Base-by-base conservation (phyloP, 2,113 vertebrate species). In the Axis porcinus region DNA sequence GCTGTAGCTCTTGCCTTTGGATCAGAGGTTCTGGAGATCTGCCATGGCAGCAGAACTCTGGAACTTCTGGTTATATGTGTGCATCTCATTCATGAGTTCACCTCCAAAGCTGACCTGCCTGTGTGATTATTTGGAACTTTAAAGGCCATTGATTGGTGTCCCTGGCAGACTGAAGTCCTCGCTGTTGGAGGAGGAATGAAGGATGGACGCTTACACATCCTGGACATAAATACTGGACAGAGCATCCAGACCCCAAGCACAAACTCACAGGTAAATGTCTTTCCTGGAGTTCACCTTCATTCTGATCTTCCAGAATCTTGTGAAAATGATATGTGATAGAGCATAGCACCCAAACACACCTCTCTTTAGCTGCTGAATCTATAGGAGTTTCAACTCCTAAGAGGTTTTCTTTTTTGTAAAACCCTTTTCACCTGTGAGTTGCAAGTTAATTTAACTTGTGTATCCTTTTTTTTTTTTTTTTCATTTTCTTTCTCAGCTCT, bases 121-220 rank as follows among this genome's bases (percentile, higher is more conserved):
- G 19, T 95, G 28, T 55, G 21, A 4, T 76, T 50, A 36, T 94
- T 79, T 67, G 45, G 21, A 93, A 97, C 33, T 88, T 92, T 64
- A 70, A 19, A 99, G 99, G 99, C 99, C 21, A 94, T 99, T 97
- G 98, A 97, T 57, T 99, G 99, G 99, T 99, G 99, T 98, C 98
- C 99, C 79, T 99, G 99, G 99, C 98, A 99, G 96, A 96, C 98
- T 67, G 82, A 98, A 43, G 86, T 98, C 57, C 98, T 99, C 89
- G 99, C 99, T 84, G 98, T 99, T 9, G 99, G 99, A 79, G 99
- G 99, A 27, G 99, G 99, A 60, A 99, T 99, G 98, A 98, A 98
- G 82, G 99, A 99, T 58, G 98, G 99, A 70, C 74, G 97, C 96
- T 98, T 99, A 92, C 96, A 81, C 96, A 97, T 99, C 94, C 99